These are phyloP conservation scores for Lichenostomus cassidix DNA, from an alignment of 2,113 vertebrate genomes.

Conservation along the genomic window DNA sequence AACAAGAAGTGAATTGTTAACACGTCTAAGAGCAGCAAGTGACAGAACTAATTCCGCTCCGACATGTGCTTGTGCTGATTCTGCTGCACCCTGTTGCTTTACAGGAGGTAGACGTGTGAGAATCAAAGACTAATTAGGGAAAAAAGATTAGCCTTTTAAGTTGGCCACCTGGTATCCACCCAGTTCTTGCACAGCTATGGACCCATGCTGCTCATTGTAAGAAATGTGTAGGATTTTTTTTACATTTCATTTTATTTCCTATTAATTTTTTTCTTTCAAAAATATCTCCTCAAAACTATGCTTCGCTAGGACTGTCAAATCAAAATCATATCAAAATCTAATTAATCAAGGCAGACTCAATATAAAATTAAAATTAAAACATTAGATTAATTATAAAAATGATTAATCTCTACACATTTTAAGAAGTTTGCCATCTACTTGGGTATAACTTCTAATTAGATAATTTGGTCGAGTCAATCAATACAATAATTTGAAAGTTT, in stretches of 20 bases:
- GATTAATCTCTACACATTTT: not conserved
- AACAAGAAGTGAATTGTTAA: conserved; percentile 36
- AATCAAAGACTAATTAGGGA: conserved; percentile 29
- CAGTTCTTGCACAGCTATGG: not conserved
- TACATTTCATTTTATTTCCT: not conserved
- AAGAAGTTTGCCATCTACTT: not conserved
- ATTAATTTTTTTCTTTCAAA: not conserved
- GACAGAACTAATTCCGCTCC: not conserved
- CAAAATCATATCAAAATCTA: not conserved
- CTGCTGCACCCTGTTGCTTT: not conserved
- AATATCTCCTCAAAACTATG: not conserved
- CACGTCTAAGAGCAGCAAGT: not conserved
- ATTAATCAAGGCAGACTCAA: not conserved
- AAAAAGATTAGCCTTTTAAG: conserved; percentile 14
- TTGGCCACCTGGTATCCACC: conserved; percentile 37
- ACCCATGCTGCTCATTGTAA: conserved; percentile 25
- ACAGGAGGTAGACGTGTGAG: conserved; percentile 7
- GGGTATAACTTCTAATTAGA: not conserved
- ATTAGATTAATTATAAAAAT: not conserved
- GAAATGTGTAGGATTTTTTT: not conserved
- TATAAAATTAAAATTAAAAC: conserved; percentile 25
- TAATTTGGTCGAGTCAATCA: conserved; percentile 9
- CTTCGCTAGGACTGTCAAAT: not conserved
- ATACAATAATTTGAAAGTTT: not conserved
- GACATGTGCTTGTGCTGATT: not conserved